phyloP scores from a whole-genome alignment of 2,888 invertebrate genomes.

The Panorpa germanica region DNA sequence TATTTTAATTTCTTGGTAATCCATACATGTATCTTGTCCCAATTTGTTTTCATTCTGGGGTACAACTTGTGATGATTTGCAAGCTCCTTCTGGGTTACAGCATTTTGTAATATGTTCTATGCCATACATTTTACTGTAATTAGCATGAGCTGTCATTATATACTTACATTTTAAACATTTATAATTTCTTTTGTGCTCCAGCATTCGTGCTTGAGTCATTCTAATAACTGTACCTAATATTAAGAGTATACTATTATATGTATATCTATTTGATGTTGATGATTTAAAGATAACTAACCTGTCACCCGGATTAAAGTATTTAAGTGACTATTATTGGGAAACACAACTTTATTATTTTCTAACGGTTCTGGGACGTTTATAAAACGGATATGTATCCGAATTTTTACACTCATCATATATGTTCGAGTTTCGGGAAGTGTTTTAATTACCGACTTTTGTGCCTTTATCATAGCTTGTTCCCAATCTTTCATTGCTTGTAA shows the following conservation, averaged over 20 bases:
- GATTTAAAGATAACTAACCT: constrained; percentile 24
- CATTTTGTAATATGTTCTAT: constrained; percentile 35
- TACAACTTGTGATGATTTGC: constrained; percentile 31
- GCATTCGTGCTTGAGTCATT: constrained; percentile 51
- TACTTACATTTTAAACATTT: constrained; percentile 61
- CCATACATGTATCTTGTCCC: constrained; percentile 45
- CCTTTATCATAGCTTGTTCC: constrained; percentile 37
- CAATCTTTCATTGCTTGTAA: constrained; percentile 39
- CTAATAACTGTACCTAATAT: constrained; percentile 66
- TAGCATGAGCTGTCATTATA: constrained; percentile 41
- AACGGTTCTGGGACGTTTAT: constrained; percentile 47
- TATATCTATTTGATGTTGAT: constrained; percentile 1
- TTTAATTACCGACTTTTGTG: constrained; percentile 34
- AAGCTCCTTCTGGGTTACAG: constrained; percentile 30
- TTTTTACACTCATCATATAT: no score
- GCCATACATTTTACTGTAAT: constrained; percentile 44
- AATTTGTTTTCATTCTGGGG: constrained; percentile 32
- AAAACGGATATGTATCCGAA: constrained; percentile 48
- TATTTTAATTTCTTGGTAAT: constrained; percentile 75
- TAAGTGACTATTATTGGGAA: constrained; percentile 52
- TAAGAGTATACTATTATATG: no score
- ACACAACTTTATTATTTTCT: constrained; percentile 39
- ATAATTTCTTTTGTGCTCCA: constrained; percentile 56
- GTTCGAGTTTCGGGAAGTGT: no score
- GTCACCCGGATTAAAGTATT: constrained; percentile 54